Evolutionary conservation across 2,113 vertebrate species (phyloP).

Genomic region (Leptobrachium ailaonicum): DNA sequence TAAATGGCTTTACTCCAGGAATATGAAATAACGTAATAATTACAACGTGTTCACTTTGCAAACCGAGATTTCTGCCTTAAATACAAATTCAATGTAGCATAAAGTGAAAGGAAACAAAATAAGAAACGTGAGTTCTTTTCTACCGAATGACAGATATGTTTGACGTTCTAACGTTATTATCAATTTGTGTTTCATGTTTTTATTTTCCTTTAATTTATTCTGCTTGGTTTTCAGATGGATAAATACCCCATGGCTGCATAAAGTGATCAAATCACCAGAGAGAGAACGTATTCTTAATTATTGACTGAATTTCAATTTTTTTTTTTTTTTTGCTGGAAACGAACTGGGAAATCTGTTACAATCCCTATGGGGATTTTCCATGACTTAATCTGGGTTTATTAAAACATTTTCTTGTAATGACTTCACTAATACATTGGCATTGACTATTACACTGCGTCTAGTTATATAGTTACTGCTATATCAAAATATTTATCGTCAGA

Average conservation of each 20-base stretch:
- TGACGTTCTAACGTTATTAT: neutral
- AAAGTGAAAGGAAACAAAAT: neutral
- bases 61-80: neutral
- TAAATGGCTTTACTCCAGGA: neutral
- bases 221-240: slow-evolving; percentile 3
- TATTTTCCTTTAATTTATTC: slow-evolving; percentile 7
- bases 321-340: neutral
- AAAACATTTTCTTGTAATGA: slow-evolving; percentile 16
- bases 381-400: fast-evolving
- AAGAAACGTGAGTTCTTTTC: neutral
- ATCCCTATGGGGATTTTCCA: slow-evolving; percentile 25
- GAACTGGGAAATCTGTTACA: slow-evolving; percentile 21
- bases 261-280: slow-evolving; percentile 34
- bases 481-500: too few relatives aligned
- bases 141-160: neutral
- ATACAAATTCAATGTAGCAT: neutral
- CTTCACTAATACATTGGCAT: neutral
- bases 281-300: slow-evolving; percentile 33
- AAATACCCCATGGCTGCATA: slow-evolving; percentile 5
- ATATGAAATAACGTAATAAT: neutral
- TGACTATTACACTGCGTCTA: too few relatives aligned
- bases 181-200: neutral
- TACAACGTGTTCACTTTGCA: neutral
- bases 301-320: neutral
- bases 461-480: neutral